Percentiles rank a stretch among this genome's conserved stretches.
Evolutionary conservation across 2,797 vertebrate species (phyloP).

Genomic region (Taeniopygia guttata): DNA sequence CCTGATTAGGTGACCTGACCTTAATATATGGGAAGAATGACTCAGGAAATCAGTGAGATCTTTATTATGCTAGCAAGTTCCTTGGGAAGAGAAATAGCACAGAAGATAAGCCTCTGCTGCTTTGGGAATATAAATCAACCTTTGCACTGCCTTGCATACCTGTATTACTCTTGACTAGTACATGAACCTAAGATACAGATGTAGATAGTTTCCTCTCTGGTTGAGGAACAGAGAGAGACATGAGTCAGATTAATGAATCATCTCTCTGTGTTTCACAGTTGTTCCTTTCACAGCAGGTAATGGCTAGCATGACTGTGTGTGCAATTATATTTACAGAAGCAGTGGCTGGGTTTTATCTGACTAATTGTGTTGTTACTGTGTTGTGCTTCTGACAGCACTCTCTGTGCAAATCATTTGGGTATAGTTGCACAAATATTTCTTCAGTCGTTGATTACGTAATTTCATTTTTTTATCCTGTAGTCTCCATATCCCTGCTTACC

Average conservation of each 20-base stretch:
- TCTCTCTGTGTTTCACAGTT: not conserved
- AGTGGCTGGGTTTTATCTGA: not conserved
- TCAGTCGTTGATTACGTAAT: not conserved
- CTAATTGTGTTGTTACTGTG: not conserved
- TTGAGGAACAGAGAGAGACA: not conserved
- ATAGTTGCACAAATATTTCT: not conserved
- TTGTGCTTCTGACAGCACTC: not conserved
- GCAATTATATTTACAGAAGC: not conserved
- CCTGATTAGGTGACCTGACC: not conserved
- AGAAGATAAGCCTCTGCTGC: not conserved
- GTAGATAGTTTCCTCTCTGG: not conserved
- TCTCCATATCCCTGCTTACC: not conserved
- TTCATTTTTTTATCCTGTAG: not conserved
- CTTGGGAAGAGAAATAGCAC: not conserved
- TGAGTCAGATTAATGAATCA: conserved; percentile 15
- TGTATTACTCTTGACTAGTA: not conserved
- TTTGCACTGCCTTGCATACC: not conserved
- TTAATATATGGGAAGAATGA: not conserved
- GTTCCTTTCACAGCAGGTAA: not conserved
- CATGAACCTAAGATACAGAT: not conserved
- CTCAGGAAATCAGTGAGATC: not conserved
- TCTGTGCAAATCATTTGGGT: not conserved
- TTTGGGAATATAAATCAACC: not conserved
- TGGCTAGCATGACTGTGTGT: not conserved
- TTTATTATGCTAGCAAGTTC: not conserved